A percentile compares a stretch with the other conserved stretches of the same genome.
Evolutionary conservation across 2,888 invertebrate species (phyloP).

Genomic region (Hirtodrosophila histrioides): DNA sequence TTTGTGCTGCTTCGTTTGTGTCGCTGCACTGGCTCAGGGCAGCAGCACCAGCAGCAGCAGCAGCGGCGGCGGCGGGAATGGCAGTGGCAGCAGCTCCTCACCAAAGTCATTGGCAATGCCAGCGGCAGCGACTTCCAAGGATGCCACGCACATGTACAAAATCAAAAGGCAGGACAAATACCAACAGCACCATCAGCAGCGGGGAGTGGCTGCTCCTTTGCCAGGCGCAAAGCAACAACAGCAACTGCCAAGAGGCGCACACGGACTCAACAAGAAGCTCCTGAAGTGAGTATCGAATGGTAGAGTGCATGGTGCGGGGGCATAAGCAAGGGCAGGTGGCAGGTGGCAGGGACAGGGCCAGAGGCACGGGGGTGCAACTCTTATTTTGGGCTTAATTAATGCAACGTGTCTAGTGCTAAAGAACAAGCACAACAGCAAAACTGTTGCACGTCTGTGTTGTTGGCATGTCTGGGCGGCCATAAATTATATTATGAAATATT

Average conservation of each 20-base stretch:
- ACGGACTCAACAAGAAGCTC: constrained; percentile 82
- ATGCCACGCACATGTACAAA: constrained; percentile 72
- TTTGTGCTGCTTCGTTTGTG: constrained; percentile 73
- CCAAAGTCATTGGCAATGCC: constrained; percentile 38
- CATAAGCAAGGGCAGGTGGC: neutral
- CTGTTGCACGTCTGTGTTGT: constrained; percentile 30
- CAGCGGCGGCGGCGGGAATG: constrained; percentile 10
- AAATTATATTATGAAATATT: constrained; percentile 71
- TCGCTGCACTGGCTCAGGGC: constrained; percentile 53
- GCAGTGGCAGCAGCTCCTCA: constrained; percentile 35
- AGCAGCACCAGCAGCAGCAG: constrained; percentile 35
- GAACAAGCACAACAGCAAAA: constrained; percentile 46
- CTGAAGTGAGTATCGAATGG: constrained; percentile 77
- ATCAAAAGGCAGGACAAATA: constrained; percentile 75
- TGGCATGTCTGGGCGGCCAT: constrained; percentile 54
- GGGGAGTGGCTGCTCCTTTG: constrained; percentile 40
- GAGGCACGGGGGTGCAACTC: constrained; percentile 8
- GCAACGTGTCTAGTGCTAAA: constrained; percentile 55
- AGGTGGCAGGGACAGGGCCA: neutral
- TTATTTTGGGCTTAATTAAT: constrained; percentile 70
- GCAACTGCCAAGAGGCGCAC: constrained; percentile 71
- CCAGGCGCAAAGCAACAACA: constrained; percentile 59
- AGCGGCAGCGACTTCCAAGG: constrained; percentile 47
- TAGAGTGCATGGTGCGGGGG: neutral
- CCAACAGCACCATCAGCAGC: constrained; percentile 43